Percentiles rank a stretch among this genome's conserved stretches.
phyloP scores from a whole-genome alignment of 2,888 invertebrate species.

The Drosophila gaucha region DNA sequence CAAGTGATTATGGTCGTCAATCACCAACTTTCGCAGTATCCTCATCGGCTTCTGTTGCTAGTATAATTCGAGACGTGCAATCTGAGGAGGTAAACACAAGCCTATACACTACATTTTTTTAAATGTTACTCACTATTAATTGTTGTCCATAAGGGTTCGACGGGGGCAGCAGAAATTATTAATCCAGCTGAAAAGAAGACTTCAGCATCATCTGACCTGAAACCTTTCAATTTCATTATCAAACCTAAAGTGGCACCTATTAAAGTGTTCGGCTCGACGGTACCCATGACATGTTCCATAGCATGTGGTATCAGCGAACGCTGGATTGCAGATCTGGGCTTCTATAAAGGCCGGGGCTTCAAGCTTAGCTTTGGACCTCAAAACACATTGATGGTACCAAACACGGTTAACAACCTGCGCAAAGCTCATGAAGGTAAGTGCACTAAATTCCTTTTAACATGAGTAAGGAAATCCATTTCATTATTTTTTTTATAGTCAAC shows the following conservation, averaged over 20 bases:
- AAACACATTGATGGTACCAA: conserved; percentile 86
- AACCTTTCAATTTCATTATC: conserved; percentile 70
- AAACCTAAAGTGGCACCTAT: conserved; percentile 85
- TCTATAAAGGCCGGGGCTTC: conserved; percentile 88
- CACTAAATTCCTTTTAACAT: too few relatives aligned
- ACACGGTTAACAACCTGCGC: conserved; percentile 81
- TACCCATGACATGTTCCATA: conserved; percentile 84
- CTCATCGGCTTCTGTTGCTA: conserved; percentile 67
- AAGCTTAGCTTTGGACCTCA: conserved; percentile 91
- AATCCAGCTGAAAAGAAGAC: not conserved
- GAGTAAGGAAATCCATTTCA: not conserved
- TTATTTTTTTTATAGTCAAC: conserved; percentile 11
- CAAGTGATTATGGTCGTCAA: conserved; percentile 71
- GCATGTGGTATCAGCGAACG: conserved; percentile 77
- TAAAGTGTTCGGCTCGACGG: conserved; percentile 83
- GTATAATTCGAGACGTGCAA: conserved; percentile 54
- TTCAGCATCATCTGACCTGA: not conserved
- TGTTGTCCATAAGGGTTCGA: conserved; percentile 48
- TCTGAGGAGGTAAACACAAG: conserved; percentile 57
- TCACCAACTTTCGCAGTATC: conserved; percentile 59
- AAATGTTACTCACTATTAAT: conserved; percentile 5
- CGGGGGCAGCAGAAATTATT: conserved; percentile 47
- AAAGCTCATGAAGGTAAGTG: conserved; percentile 46
- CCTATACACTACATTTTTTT: too few relatives aligned
- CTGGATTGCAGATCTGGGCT: conserved; percentile 86